A percentile compares a stretch with the other conserved stretches of the same genome.
Evolutionary conservation across 2,113 vertebrate species (phyloP).

Genomic region (Oncorhynchus masou): DNA sequence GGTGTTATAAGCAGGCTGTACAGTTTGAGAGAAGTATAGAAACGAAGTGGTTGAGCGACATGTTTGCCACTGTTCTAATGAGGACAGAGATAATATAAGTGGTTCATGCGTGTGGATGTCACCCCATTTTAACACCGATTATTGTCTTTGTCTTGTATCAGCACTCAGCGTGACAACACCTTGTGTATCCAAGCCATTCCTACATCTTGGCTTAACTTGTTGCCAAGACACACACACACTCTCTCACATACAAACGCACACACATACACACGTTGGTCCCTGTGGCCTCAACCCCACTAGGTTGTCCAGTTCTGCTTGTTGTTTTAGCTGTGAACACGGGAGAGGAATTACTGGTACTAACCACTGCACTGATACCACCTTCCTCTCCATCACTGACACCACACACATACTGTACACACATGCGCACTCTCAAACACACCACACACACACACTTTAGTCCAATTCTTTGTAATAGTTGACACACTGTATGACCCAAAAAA

Average conservation of each 20-base stretch:
- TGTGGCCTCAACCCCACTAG: conserved; percentile 23
- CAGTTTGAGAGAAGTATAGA: too few relatives aligned
- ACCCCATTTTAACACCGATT: neutral
- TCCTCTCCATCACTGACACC: neutral
- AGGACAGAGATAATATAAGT: neutral
- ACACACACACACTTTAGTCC: too few relatives aligned
- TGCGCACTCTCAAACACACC: neutral
- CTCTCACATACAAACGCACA: neutral
- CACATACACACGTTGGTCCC: neutral
- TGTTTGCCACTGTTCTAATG: neutral
- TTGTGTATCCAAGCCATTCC: neutral
- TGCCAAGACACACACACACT: conserved; percentile 21
- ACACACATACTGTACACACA: neutral
- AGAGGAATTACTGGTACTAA: conserved; percentile 31
- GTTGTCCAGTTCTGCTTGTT: conserved; percentile 23
- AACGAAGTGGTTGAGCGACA: too few relatives aligned
- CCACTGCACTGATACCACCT: neutral
- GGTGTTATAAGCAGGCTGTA: too few relatives aligned
- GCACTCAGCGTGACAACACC: neutral
- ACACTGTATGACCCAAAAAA: too few relatives aligned
- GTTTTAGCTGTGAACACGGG: conserved; percentile 22
- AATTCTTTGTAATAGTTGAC: too few relatives aligned
- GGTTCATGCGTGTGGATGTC: neutral
- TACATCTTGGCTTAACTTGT: conserved; percentile 23
- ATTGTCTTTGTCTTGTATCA: neutral